phyloP scores from a whole-genome alignment of 2,113 vertebrate species.

The Podarcis cretensis region DNA sequence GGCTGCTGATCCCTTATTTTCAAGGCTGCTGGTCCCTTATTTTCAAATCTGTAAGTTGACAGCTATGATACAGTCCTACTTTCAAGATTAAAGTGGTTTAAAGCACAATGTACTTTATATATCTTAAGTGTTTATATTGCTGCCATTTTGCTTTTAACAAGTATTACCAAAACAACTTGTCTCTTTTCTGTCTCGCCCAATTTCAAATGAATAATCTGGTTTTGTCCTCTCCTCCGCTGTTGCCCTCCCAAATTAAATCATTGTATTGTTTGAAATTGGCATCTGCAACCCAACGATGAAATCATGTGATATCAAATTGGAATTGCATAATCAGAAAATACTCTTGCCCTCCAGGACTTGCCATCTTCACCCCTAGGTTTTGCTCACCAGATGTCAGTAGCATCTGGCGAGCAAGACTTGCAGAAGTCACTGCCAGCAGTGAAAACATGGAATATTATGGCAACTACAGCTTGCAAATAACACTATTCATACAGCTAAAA shows the following conservation, averaged over 20 bases:
- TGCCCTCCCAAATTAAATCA: too few relatives aligned
- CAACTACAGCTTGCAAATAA: neutral
- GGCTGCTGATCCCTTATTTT: too few relatives aligned
- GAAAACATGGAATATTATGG: neutral
- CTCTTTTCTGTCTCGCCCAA: neutral
- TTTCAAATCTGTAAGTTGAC: too few relatives aligned
- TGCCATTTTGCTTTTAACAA: neutral
- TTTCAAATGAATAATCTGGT: neutral
- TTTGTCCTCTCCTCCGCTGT: neutral
- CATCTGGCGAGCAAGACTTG: neutral
- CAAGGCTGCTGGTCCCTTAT: too few relatives aligned
- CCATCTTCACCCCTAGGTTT: neutral
- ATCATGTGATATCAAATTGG: neutral
- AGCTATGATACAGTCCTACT: neutral
- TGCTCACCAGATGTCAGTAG: neutral
- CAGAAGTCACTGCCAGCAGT: neutral
- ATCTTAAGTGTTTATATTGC: neutral
- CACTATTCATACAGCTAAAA: neutral
- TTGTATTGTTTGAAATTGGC: neutral
- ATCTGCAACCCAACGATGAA: neutral
- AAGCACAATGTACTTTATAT: neutral
- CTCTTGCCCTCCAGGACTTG: neutral
- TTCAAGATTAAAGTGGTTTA: neutral
- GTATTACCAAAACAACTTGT: neutral
- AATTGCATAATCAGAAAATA: neutral